Evolutionary conservation across 2,113 vertebrate genomes (phyloP).

Genomic region (Synchiropus splendidus): DNA sequence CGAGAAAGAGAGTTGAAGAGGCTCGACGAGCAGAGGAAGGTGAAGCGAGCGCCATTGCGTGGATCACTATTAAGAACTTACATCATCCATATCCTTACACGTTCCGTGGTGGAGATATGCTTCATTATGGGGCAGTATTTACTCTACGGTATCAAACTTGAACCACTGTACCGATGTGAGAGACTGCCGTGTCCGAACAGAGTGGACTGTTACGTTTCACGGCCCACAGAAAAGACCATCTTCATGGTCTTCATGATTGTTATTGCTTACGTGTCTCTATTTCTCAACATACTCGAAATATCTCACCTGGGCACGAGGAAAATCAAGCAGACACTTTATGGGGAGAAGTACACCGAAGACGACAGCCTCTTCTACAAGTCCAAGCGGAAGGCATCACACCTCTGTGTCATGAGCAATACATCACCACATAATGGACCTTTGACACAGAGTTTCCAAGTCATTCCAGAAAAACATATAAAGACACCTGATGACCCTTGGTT

Average conservation of each 20-base stretch:
- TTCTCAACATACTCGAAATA: conserved; percentile 86
- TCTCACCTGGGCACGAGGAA: conserved; percentile 81
- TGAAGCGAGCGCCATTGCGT: conserved; percentile 81
- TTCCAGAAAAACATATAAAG: conserved; percentile 55
- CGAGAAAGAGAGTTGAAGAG: conserved; percentile 76
- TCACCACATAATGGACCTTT: conserved; percentile 61
- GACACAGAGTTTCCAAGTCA: conserved; percentile 60
- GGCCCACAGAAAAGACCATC: conserved; percentile 90
- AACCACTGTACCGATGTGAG: conserved; percentile 82
- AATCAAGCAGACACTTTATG: conserved; percentile 72
- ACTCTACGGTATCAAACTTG: conserved; percentile 81
- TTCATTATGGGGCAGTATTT: conserved; percentile 89
- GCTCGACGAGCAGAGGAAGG: conserved; percentile 80
- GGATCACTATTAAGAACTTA: conserved; percentile 87
- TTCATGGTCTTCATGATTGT: conserved; percentile 93
- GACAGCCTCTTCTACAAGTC: conserved; percentile 63
- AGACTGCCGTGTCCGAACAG: conserved; percentile 83
- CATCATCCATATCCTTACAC: conserved; percentile 85
- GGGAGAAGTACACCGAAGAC: conserved; percentile 46
- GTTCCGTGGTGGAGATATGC: conserved; percentile 81
- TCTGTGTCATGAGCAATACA: conserved; percentile 54
- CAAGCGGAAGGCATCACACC: conserved; percentile 64
- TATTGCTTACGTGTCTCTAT: conserved; percentile 81
- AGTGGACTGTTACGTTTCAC: conserved; percentile 92
- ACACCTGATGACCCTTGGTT: conserved; percentile 42